These are phyloP conservation scores for Notiomystis cincta DNA, from an alignment of 2,113 vertebrate species.

Conservation along the genomic window DNA sequence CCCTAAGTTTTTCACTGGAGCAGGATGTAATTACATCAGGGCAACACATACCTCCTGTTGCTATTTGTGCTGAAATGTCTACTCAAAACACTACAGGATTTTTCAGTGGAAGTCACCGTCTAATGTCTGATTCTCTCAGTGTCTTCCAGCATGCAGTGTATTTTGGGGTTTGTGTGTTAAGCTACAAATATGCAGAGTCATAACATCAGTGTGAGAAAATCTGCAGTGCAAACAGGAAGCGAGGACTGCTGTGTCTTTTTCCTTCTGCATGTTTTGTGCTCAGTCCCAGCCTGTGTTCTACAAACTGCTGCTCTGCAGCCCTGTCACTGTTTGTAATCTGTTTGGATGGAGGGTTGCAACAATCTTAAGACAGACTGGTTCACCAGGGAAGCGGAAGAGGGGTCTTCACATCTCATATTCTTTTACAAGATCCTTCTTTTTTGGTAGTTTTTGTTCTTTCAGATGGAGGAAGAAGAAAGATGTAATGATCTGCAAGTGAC, in stretches of 20 bases:
- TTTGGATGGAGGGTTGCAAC: neutral
- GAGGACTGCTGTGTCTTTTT: rapidly evolving
- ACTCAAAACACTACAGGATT: neutral
- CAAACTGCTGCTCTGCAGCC: neutral
- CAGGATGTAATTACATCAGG: conserved; percentile 19
- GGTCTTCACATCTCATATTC: neutral
- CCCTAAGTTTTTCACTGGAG: neutral
- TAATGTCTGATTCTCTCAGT: neutral
- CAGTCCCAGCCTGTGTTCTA: neutral
- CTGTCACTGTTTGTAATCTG: neutral
- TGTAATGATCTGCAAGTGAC: neutral
- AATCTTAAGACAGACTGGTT: neutral
- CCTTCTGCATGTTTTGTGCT: neutral
- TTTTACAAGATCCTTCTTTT: neutral
- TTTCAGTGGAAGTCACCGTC: neutral
- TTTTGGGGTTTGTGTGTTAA: conserved; percentile 32
- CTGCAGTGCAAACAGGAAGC: neutral
- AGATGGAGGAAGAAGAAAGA: neutral
- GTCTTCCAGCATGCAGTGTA: neutral
- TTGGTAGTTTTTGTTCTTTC: neutral
- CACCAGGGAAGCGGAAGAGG: neutral
- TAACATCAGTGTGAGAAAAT: neutral
- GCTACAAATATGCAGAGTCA: conserved; percentile 8
- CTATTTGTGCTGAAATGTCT: neutral
- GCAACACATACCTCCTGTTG: neutral